Base-by-base conservation (phyloP, 2,113 vertebrate species). In the Oryzias celebensis region DNA sequence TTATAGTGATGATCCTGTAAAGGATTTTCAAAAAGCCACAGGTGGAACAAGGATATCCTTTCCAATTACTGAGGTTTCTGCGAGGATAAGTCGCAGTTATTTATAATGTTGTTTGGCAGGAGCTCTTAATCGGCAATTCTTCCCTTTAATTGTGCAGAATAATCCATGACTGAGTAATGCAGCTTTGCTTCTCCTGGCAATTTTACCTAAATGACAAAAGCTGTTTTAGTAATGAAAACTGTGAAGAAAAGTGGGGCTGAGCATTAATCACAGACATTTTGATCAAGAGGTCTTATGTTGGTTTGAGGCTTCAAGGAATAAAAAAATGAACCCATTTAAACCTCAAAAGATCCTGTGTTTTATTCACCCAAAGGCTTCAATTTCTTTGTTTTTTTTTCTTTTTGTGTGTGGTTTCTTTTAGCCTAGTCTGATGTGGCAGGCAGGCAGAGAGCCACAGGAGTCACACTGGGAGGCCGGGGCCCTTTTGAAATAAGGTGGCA, bases 401-500 rank as follows among this genome's bases (percentile, higher is more conserved):
- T 13, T 18, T 61, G 47, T 51, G 31, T 8, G 23, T 24, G 24
- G 28, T 66, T 68, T 43, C 14, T 42, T 66, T 65, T 44, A 50
- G 41, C 61, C 50, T 31, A 3, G n/a, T 44, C 42, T 2, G 43
- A 73, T 45, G 53, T 51, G 67, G 71, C 67, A 78, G 69, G 60
- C 58, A 55, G 75, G 23, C 44, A 24, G 67, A 55, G 8, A 52
- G 66, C 63, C 51, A 52, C 56, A 65, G 61, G 56, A 73, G 64
- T 73, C 75, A 20, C 46, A 26, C 44, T 7, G 62, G 15, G 68
- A 75, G 65, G 67, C 46, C 57, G n/a, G 48, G 49, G 24, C 53
- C 55, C 17, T 77, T 75, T 46, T 66, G 73, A 73, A 60, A 73
- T 59, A 36, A 58, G 55, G 73, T 62, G 71, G 58, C 60, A 50